Evolutionary conservation across 2,113 vertebrate species (phyloP).

Genomic region (Rhinolophus ferrumequinum): DNA sequence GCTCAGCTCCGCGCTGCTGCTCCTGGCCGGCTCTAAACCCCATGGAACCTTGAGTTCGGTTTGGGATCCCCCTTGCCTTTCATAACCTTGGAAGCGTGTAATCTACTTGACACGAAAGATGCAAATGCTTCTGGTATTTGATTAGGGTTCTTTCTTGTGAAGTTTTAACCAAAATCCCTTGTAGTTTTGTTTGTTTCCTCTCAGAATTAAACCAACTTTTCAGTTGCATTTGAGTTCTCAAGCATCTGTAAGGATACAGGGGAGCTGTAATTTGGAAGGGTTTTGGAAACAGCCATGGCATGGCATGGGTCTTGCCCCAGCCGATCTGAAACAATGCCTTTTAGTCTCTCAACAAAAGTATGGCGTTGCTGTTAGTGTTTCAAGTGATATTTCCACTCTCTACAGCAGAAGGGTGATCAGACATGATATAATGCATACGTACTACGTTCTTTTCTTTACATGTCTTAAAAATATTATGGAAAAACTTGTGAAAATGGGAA

Average conservation of each 20-base stretch:
- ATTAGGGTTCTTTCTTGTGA: neutral
- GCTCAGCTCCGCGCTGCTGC: neutral
- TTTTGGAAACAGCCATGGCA: neutral
- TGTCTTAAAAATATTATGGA: neutral
- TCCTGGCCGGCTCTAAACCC: neutral
- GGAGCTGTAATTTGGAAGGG: neutral
- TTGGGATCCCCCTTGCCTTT: neutral
- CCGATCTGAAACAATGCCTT: neutral
- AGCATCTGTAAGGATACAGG: neutral
- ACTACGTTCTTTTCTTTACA: neutral
- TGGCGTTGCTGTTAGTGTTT: neutral
- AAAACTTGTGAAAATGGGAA: neutral
- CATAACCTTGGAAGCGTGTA: neutral
- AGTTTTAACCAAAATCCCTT: neutral
- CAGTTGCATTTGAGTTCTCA: neutral
- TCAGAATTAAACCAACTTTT: neutral
- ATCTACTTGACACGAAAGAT: neutral
- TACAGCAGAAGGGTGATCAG: neutral
- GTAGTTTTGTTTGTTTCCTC: neutral
- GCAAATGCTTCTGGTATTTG: slow-evolving; percentile 23
- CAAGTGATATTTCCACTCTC: neutral
- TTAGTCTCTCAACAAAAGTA: neutral
- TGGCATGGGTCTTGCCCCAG: neutral
- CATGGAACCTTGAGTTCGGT: neutral
- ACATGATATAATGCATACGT: neutral